phyloP scores from a whole-genome alignment of 1,140 invertebrate genomes.

The Euborellia annulipes region DNA sequence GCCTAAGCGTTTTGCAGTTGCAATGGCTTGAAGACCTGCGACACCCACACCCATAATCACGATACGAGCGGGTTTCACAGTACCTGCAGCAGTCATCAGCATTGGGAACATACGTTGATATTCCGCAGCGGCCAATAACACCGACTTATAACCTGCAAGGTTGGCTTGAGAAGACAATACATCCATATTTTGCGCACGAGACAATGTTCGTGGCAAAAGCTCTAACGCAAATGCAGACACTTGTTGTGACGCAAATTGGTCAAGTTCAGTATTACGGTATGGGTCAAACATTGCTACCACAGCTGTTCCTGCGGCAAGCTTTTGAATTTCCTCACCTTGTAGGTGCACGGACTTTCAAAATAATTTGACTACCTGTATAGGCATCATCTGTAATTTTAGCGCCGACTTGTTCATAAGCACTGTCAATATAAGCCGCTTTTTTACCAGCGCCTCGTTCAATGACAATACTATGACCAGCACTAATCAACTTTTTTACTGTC shows the following conservation, averaged over 20 bases:
- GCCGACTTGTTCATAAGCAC: no score
- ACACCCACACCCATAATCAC: not conserved
- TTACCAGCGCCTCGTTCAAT: no score
- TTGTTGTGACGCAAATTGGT: not conserved
- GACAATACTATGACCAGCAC: no score
- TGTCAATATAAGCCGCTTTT: no score
- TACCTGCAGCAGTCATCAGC: not conserved
- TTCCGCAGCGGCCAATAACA: not conserved
- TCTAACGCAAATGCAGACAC: not conserved
- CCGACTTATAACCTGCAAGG: not conserved
- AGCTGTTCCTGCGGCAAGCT: no score
- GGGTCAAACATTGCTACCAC: no score
- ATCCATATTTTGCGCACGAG: not conserved
- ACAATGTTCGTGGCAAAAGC: not conserved
- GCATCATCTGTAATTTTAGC: no score
- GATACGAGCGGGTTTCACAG: not conserved
- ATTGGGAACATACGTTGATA: not conserved
- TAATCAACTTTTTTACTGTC: no score
- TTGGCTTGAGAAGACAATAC: not conserved
- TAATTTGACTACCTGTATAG: no score
- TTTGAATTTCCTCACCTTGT: no score
- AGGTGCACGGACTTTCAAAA: no score
- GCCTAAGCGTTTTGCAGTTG: not conserved
- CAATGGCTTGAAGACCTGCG: not conserved
- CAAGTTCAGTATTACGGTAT: no score